These are phyloP conservation scores for Pica pica DNA, from an alignment of 2,113 vertebrate species.

Conservation along the genomic window DNA sequence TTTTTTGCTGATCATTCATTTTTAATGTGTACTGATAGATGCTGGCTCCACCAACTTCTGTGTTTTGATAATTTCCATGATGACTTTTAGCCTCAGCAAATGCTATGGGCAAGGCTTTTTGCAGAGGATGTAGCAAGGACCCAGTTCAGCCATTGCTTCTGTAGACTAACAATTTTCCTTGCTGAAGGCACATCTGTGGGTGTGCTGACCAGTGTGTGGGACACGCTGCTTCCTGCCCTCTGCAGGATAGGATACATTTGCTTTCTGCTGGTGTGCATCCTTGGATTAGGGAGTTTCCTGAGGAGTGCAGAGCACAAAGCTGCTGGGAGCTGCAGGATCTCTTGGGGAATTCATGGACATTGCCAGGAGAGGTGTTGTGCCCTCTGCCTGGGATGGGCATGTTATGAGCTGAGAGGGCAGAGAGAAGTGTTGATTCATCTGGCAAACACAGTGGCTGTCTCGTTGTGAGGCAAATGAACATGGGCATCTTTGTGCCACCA, in stretches of 20 bases:
- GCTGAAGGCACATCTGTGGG: rapidly evolving
- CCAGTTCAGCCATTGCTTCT: not conserved
- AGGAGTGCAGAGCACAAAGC: not conserved
- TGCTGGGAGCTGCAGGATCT: not conserved
- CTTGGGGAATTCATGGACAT: rapidly evolving
- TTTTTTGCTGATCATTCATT: not conserved
- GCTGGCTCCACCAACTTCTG: not conserved
- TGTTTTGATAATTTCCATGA: not conserved
- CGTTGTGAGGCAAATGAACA: not conserved
- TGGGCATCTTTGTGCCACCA: not conserved
- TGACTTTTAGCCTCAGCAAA: not conserved
- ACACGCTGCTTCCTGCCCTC: not conserved
- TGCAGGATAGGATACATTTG: not conserved
- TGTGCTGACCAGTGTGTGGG: not conserved
- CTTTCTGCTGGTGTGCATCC: not conserved
- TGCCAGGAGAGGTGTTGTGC: rapidly evolving
- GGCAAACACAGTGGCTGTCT: not conserved
- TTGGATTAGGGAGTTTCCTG: not conserved
- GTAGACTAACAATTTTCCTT: not conserved
- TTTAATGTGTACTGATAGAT: not conserved
- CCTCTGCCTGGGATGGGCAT: not conserved
- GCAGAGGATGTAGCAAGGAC: not conserved
- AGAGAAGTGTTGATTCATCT: not conserved
- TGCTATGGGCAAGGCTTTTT: not conserved
- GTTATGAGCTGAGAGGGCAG: not conserved